Evolutionary conservation across 2,888 invertebrate species (phyloP).

Genomic region (Microdon myrmicae): DNA sequence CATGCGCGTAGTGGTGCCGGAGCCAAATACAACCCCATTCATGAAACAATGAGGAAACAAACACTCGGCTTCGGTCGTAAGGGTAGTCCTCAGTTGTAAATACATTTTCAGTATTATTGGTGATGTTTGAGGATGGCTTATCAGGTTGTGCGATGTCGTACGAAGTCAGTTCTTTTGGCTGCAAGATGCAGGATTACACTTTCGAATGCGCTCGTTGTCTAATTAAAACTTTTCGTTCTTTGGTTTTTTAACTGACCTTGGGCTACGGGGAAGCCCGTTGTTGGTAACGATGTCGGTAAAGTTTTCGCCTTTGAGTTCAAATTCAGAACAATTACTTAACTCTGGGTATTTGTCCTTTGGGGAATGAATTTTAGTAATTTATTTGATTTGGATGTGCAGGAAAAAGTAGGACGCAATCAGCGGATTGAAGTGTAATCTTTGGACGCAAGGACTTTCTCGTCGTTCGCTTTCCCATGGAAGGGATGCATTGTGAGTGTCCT

Average conservation of each 20-base stretch:
- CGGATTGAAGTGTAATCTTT: no score
- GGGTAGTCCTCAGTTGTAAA: no score
- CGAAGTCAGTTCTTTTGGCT: conserved; percentile 8
- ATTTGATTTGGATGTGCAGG: no score
- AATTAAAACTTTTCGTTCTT: conserved; percentile 28
- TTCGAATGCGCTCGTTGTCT: conserved; percentile 29
- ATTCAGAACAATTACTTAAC: conserved; percentile 31
- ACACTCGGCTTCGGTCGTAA: conserved; percentile 7
- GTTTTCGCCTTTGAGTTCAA: conserved; percentile 19
- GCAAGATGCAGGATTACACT: conserved; percentile 18
- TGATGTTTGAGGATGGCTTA: no score
- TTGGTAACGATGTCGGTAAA: conserved; percentile 15
- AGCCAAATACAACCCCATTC: conserved; percentile 46
- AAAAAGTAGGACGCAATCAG: no score
- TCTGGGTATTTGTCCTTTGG: conserved; percentile 11
- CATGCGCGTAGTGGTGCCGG: conserved; percentile 29
- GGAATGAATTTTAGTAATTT: no score
- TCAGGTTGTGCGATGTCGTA: no score
- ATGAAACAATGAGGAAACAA: conserved; percentile 34
- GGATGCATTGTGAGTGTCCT: no score
- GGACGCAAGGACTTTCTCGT: no score
- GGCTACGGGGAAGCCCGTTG: conserved; percentile 7
- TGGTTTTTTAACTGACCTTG: neutral
- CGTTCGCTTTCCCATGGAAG: no score
- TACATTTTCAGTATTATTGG: no score